Base-by-base conservation (phyloP, 1,140 invertebrate genomes). In the Diprion similis region DNA sequence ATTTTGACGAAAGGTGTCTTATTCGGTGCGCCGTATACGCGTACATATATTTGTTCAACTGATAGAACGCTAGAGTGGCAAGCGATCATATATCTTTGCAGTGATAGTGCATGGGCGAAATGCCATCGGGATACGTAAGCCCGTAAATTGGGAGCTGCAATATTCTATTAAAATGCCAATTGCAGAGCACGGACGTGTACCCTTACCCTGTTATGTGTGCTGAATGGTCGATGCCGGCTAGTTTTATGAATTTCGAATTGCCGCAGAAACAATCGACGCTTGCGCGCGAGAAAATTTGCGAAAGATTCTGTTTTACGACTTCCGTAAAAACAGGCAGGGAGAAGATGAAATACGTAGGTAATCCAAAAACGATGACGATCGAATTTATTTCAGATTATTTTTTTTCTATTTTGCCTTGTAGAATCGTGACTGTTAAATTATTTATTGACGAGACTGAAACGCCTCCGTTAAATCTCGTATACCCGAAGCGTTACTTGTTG, bases 301-400 rank as follows among this genome's bases (percentile, higher is more conserved):
- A 6, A 37, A 37, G 2, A 37, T 37, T 37, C 24, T 37, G 24
- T 37, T 37, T 37, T 37, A 37, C 24, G 24, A 37, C 24, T 37
- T 37, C 24, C 24, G 24, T 37, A 37, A 18, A 18, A 37, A 68
- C 10, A 3, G 19, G 6, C 18, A 13, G 17, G 66, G 66, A 13
- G 66, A 68, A 18, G 11, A 68, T 37, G 45, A 24, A 24, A 37
- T 68, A 13, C 66, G n/a, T 71, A n/a, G 45, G 45, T 65, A 37
- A 17, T 64, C 59, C 11, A n/a, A 45, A 37, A 17, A 7, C 66
- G 46, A 4, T n/a, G 19, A n/a, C 59, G 65, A 13, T 37, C 17
- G 68, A 70, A 76, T 72, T 71, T 76, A 69, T 66, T 77, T 74
- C 76, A 71, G 65, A 67, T 68, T 15, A 1, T 19, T 9, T 64